Conservation (phyloP, 2,113 vertebrate species). For the Anas platyrhynchos region DNA sequence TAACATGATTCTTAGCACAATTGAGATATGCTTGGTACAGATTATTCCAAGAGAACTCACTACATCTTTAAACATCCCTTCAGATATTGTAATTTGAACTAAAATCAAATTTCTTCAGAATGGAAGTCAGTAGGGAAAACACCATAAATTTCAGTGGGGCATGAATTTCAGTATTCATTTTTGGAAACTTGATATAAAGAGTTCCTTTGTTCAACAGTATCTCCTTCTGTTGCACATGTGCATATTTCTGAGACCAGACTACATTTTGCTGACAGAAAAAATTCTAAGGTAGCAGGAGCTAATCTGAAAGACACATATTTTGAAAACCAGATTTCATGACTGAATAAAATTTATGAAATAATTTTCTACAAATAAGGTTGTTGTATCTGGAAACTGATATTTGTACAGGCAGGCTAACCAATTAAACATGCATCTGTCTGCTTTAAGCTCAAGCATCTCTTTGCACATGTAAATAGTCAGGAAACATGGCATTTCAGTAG, state of each 20-base stretch:
- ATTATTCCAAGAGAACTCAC: not conserved
- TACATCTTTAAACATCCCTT: not conserved
- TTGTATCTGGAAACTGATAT: not conserved
- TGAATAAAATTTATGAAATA: not conserved
- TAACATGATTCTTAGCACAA: not conserved
- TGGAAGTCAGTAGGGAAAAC: not conserved
- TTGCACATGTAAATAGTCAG: not conserved
- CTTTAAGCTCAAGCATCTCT: not conserved
- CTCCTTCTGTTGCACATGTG: not conserved
- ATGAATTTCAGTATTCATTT: not conserved
- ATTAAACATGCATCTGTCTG: not conserved
- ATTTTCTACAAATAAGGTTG: not conserved
- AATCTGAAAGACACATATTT: not conserved
- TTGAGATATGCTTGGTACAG: not conserved
- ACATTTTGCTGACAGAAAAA: not conserved
- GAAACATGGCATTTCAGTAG: not conserved
- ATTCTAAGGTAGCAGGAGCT: not conserved
- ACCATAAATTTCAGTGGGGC: not conserved
- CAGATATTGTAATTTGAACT: not conserved
- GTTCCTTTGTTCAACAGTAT: not conserved
- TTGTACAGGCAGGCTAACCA: not conserved
- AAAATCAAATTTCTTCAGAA: not conserved
- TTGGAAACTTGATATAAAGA: not conserved
- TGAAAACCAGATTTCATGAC: not conserved
- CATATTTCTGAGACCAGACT: not conserved